phyloP scores from a whole-genome alignment of 2,113 vertebrate genomes.

The Gorsachius goisagi region DNA sequence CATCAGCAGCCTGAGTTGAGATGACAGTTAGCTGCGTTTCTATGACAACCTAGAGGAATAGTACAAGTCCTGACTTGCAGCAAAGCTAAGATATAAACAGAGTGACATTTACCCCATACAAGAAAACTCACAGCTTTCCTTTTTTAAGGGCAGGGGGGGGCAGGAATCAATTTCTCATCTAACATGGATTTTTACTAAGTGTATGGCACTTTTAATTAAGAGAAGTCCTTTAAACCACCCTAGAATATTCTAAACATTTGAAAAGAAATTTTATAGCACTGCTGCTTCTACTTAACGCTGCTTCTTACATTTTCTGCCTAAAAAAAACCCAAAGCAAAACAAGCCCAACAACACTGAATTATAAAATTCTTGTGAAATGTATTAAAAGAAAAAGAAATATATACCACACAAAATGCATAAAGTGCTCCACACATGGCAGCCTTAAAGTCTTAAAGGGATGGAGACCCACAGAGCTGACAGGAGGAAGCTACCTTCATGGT shows the following conservation, averaged over 20 bases:
- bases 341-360: not conserved
- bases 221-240: conserved; percentile 47
- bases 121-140: conserved; percentile 67
- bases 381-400: not conserved
- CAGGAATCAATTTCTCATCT: conserved; percentile 61
- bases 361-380: not conserved
- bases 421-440: not conserved
- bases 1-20: conserved; percentile 75
- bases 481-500: not conserved
- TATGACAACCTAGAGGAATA: conserved; percentile 80
- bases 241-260: conserved; percentile 11
- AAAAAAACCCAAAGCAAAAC: not conserved
- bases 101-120: conserved; percentile 79
- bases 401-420: not conserved
- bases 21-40: conserved; percentile 81
- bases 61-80: conserved; percentile 76
- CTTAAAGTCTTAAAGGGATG: not conserved
- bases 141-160: not conserved
- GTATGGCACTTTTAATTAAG: conserved; percentile 69
- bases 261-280: conserved; percentile 42
- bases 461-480: not conserved
- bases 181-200: conserved; percentile 69
- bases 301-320: not conserved
- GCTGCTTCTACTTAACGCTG: not conserved
- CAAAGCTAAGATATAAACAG: conserved; percentile 75